Conservation (phyloP, 1,140 invertebrate genomes). For the Drosophila lacteicornis region DNA sequence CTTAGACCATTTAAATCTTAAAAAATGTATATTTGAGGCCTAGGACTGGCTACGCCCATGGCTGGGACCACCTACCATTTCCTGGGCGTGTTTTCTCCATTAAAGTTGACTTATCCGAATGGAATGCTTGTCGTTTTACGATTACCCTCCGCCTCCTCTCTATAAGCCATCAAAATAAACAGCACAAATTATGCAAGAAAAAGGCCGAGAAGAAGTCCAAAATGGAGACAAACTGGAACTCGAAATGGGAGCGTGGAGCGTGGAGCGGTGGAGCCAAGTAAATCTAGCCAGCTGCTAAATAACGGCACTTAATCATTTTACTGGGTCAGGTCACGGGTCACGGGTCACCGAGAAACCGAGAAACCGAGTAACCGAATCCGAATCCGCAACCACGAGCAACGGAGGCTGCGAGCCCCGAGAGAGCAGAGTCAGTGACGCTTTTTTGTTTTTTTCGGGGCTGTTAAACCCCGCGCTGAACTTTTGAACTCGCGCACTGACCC, state of each 20-base stretch:
- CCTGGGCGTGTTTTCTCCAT: conserved; percentile 12
- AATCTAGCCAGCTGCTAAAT: conserved; percentile 69
- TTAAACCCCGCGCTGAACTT: conserved; percentile 69
- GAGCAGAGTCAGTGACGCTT: background rate
- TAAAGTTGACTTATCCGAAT: conserved; percentile 52
- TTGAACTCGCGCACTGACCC: conserved; percentile 79
- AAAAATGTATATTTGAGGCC: too few species aligned
- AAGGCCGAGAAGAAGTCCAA: conserved; percentile 2
- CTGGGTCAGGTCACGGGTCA: conserved; percentile 63
- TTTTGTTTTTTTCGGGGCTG: conserved; percentile 41
- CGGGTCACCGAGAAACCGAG: background rate
- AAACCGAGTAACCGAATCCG: conserved; percentile 5
- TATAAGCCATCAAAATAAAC: conserved; percentile 58
- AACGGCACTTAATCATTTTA: conserved; percentile 78
- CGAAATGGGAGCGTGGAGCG: conserved; percentile 1
- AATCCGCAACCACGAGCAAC: conserved; percentile 6
- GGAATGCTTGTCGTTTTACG: conserved; percentile 65
- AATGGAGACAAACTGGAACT: conserved; percentile 36
- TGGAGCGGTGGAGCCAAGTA: conserved; percentile 13
- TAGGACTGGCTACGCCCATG: background rate
- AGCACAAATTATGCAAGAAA: conserved; percentile 47
- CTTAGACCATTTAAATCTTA: too few species aligned
- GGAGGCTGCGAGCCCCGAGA: background rate
- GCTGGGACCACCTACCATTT: background rate
- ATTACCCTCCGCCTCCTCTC: conserved; percentile 32